Base-by-base conservation (phyloP, 1,140 invertebrate species). In the Eumeta japonica region DNA sequence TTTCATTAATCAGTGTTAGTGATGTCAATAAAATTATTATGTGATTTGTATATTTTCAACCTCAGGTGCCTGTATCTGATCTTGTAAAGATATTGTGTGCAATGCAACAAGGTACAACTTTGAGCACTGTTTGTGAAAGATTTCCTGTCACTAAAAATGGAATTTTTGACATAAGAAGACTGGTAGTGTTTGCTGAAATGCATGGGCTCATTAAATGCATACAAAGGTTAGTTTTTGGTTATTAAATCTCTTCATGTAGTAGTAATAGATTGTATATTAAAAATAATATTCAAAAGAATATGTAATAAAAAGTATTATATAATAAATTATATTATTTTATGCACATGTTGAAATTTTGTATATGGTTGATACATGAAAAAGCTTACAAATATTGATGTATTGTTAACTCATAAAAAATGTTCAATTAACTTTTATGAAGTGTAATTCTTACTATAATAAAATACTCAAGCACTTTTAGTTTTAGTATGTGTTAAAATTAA, bases 111-210 rank as follows among this genome's bases (percentile, higher is more conserved):
- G 92, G 90, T 3, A 88, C 86, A 1, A 93, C 89, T 2, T 81
- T 96, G 35, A 83, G 85, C 48, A 86, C 92, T 41, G 78, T 97
- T 1, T 96, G 92, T 62, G 77, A 88, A 38, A 79, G 92, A 29
- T 76, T 71, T 35, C 50, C 61, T 17, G 55, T 56, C 3, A 50
- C 70, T 10, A 40, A 70, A 3, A 51, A 62, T 14, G 64, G 65
- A 75, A 66, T 79, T 40, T 87, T 92, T 40, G 87, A 92, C 53
- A 86, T 92, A 48, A 75, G 90, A n/a, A 87, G 86, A 50, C 78
- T 97, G n/a, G 83, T 97, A 1, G 88, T 92, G 55, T 97, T 94
- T 78, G 92, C 92, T 1, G 66, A 94, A 19, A 81, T 95, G 36
- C 86, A 95, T 62, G 88, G 87, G 0, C 76, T 95, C 10, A 87